Base-by-base conservation (phyloP, 2,797 vertebrate species). In the Sibirionetta formosa region DNA sequence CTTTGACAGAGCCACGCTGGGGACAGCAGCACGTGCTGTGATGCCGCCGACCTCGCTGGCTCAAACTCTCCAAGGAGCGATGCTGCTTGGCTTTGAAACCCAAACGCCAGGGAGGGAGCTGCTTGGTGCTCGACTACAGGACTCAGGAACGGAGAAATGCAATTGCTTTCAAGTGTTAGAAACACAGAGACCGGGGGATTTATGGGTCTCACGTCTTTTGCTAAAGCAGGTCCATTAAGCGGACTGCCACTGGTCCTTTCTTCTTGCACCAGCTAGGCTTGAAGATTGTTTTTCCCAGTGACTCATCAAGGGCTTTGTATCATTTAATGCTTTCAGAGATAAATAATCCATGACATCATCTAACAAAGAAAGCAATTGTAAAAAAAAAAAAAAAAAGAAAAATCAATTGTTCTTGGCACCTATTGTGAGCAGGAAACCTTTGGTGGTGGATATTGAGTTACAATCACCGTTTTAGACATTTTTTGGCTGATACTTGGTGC, bases 361-460 rank as follows among this genome's bases (percentile, higher is more conserved):
- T 70, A 71, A 78, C 86, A 84, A 75, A 94, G 88, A 73, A 42
- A 70, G 82, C 70, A 78, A 83, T 63, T 83, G 69, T 51, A 53
- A 48, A 61, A 6, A 60, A 50, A 48, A 48, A 48, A 23, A 48
- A 50, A 56, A 78, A 53, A 44, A 44, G 42, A 51, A 56, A 78
- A 91, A 83, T 84, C 57, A 80, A 42, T 86, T 83, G 46, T 46
- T 66, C 56, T 70, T 58, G 58, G 68, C 64, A 79, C 73, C 78
- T 80, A 44, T 1, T 44, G 35, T 56, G 68, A 90, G 38, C 64
- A 68, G 58, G 64, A 90, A 88, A 82, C 35, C 57, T 54, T 60
- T 51, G 61, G 80, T 61, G 51, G 29, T 57, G 12, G 5, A 33
- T 16, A 79, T 12, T 68, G 64, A 75, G 58, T 36, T 88, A 27